Base-by-base conservation (phyloP, 2,888 invertebrate genomes). In the Himalopsyche anomala region DNA sequence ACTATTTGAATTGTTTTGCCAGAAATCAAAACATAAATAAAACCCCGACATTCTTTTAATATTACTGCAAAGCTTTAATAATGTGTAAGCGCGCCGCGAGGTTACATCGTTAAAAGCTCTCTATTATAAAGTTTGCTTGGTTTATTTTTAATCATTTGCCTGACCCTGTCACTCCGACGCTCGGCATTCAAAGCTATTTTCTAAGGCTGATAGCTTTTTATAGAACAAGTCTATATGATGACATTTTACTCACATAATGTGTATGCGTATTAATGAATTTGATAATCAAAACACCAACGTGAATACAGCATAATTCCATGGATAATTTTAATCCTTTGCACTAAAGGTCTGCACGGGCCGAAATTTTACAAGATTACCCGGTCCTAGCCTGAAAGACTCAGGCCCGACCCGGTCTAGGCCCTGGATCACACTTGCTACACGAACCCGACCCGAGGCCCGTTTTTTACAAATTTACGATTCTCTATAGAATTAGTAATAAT, bases 111-210 rank as follows among this genome's bases (percentile, higher is more conserved):
- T 9, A 62, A 62, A 62, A 62, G 62, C 62, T 62, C 55, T 55
- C 19, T 62, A 62, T 62, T 62, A 62, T 62, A 62, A 62, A 62
- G 62, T 62, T 62, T 62, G 62, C 62, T 62, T 62, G 62, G 62
- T 62, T 62, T 62, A 62, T 62, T 62, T 62, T 19, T 62, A 62
- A 62, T 62, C 62, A 62, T 62, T 62, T 62, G 62, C 62, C 62
- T 62, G 62, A 62, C 62, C 62, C 62, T 62, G 62, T 62, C 62
- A 62, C 62, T 62, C 62, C 19, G 62, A 62, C 62, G 15, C 62
- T 62, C 62, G 62, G 62, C 62, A 62, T 62, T 62, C 62, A 28
- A 28, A 62, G 62, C 2, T 62, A 62, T 62, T 62, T 62, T 62
- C 62, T 62, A 62, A 62, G 62, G 62, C 62, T 62, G 62, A 28